A percentile compares a stretch with the other conserved stretches of the same genome.
Conservation (phyloP, 2,797 vertebrate genomes). For the Bryconaethiops microstoma region DNA sequence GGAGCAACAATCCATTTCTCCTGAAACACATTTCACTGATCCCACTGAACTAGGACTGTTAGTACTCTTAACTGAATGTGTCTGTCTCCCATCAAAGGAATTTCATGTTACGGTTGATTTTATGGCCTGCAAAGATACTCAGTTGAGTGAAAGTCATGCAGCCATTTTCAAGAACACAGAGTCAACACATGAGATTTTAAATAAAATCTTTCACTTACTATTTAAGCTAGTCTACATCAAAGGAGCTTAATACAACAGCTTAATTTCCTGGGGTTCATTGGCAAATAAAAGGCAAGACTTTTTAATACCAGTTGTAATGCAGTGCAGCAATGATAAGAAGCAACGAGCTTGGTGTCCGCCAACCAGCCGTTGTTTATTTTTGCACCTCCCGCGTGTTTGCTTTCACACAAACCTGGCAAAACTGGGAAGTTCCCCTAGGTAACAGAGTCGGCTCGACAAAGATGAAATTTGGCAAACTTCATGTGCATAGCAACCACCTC, state of each 20-base stretch:
- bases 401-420: constrained; percentile 1
- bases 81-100: neutral
- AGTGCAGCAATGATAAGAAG: neutral
- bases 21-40: neutral
- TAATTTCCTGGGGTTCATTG: neutral
- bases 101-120: neutral
- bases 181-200: neutral
- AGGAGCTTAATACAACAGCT: neutral
- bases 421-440: neutral
- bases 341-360: neutral
- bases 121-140: neutral
- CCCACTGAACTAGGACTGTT: neutral
- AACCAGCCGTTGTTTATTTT: neutral
- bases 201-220: neutral
- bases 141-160: neutral
- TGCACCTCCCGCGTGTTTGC: neutral
- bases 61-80: neutral
- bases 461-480: neutral
- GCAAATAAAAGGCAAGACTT: neutral
- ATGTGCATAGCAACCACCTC: neutral
- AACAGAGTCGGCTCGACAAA: neutral
- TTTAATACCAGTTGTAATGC: neutral
- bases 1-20: neutral
- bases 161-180: neutral
- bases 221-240: neutral